A percentile compares a stretch with the other conserved stretches of the same genome.
phyloP scores from a whole-genome alignment of 92 coral and sea anemone genomes.

The Zoanthus gigantus region DNA sequence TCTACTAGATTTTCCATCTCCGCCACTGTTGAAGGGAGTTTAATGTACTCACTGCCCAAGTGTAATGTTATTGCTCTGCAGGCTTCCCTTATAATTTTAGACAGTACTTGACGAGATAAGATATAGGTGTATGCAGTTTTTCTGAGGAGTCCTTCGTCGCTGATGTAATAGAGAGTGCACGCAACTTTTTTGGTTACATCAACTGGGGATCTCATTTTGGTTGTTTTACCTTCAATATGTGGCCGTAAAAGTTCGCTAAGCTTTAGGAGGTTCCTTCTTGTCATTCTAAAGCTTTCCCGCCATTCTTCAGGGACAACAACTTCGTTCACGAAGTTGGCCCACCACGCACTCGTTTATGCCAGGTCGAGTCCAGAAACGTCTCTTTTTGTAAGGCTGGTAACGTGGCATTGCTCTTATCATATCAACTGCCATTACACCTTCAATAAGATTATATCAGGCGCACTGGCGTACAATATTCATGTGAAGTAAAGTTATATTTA shows the following conservation, averaged over 20 bases:
- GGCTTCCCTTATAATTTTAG: conserved; percentile 65
- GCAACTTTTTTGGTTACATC: conserved; percentile 22
- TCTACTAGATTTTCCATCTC: conserved; percentile 54
- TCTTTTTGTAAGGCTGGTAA: too few species aligned
- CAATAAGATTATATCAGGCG: too few species aligned
- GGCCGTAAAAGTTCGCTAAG: conserved; percentile 17
- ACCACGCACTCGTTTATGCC: too few species aligned
- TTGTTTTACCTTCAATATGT: conserved; percentile 8
- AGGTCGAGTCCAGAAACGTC: too few species aligned
- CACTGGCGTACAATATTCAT: too few species aligned
- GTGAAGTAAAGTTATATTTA: too few species aligned
- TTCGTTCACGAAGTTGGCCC: too few species aligned
- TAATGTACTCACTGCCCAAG: conserved; percentile 44
- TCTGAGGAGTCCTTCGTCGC: conserved; percentile 69
- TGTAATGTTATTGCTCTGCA: conserved; percentile 64
- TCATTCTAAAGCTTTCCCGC: background rate
- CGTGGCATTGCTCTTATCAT: too few species aligned
- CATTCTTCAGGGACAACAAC: too few species aligned
- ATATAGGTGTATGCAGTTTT: conserved; percentile 74
- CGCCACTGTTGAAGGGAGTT: conserved; percentile 24
- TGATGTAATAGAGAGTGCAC: conserved; percentile 67
- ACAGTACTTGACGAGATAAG: conserved; percentile 62
- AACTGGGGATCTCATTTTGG: conserved; percentile 65
- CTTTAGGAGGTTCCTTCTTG: conserved; percentile 17
- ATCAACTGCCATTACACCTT: too few species aligned